Evolutionary conservation across 2,888 invertebrate species (phyloP), one percentile per base, ranked within the genome.

Genomic region (Buathra laborator): DNA sequence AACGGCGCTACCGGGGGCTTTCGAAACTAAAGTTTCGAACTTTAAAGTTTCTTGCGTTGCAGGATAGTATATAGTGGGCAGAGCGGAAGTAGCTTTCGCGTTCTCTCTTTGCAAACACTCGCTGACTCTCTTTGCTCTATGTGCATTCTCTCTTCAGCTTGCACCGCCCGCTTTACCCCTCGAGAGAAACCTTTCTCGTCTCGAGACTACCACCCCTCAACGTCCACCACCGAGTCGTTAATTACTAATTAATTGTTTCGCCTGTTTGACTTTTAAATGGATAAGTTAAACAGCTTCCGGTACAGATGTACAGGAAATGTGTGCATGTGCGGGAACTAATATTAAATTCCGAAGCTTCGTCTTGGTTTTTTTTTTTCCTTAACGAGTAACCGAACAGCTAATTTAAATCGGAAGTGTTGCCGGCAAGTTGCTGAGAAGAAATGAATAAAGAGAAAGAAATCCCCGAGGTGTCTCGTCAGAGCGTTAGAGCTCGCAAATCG

Each of bases 211-310:
- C 46, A 44, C 43, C 43, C 24, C 51, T 29, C 62, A 48, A 68
- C 51, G 67, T 62, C 62, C 75, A 62, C 68, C 76, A 51, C 37
- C 32, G 44, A 78, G 90, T 90, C 91, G 91, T 91, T 93, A 93
- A 93, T 93, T 92, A 91, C 90, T 92, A 93, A 93, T 93, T 93
- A 93, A 93, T 93, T 93, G 93, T 93, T 92, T 92, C 90, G 90
- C 89, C 90, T 92, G 92, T 93, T 93, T 93, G 92, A 92, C 89
- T 93, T 93, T 91, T 89, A 90, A 92, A 91, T 92, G 89, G 91
- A 90, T 90, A 93, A 93, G 90, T 93, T 90, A 92, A 93, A 92
- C 90, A 91, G 88, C 87, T 62, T 53, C 62, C 66, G 48, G 64
- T 66, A 53, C 72, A 53, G 70, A 78, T 56, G 44, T 37, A 24